Percentiles rank a stretch among this genome's conserved stretches.
Conservation (phyloP, 2,113 vertebrate genomes). For the Pipa parva region DNA sequence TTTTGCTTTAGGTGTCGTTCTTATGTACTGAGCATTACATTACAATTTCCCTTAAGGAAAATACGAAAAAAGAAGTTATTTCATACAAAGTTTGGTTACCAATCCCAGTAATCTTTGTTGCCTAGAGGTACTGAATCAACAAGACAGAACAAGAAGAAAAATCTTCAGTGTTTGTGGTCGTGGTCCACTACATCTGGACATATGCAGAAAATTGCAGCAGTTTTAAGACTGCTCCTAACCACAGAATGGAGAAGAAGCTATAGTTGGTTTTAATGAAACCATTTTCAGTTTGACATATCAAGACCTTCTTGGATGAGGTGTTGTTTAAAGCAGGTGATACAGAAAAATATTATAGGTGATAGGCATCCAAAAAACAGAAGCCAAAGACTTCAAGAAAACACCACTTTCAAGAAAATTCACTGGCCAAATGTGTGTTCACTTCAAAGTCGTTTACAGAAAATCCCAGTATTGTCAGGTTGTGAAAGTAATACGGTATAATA, state of each 20-base stretch:
- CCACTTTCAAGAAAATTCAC: too few relatives aligned
- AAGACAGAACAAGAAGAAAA: slow-evolving; percentile 21
- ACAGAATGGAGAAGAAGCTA: neutral
- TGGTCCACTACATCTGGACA: slow-evolving; percentile 5
- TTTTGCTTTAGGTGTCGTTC: too few relatives aligned
- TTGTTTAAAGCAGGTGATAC: too few relatives aligned
- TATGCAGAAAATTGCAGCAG: neutral
- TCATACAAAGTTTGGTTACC: slow-evolving; percentile 23
- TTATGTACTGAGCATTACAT: too few relatives aligned
- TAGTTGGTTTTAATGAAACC: neutral
- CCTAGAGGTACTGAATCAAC: slow-evolving; percentile 22
- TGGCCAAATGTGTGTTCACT: too few relatives aligned
- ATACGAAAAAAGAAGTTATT: slow-evolving; percentile 25
- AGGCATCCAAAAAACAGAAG: too few relatives aligned
- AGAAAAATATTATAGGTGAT: too few relatives aligned
- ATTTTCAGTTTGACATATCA: neutral
- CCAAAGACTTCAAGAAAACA: too few relatives aligned
- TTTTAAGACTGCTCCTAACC: neutral
- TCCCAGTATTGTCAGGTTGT: too few relatives aligned
- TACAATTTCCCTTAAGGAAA: slow-evolving; percentile 25
- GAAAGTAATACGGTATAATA: too few relatives aligned
- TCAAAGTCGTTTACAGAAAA: too few relatives aligned
- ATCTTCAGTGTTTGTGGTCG: slow-evolving; percentile 14
- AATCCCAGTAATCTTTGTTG: neutral
- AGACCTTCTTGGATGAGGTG: too few relatives aligned